Conservation (phyloP, 2,888 invertebrate genomes). For the Ganaspis brasiliensis region DNA sequence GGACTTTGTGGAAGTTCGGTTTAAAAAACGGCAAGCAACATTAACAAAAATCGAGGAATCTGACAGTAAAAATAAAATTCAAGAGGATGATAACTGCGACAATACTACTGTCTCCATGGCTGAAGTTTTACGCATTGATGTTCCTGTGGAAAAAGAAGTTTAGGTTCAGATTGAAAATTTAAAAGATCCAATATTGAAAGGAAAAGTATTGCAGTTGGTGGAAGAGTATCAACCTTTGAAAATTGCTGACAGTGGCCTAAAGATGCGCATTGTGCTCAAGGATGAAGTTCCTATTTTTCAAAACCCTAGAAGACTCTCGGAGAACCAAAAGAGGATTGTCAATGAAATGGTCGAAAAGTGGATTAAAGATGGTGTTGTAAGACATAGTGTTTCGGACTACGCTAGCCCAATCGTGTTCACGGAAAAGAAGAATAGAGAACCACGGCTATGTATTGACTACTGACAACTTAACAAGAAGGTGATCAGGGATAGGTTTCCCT, state of each 20-base stretch:
- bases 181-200: neutral
- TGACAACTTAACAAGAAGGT: constrained; percentile 58
- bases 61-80: too few species aligned
- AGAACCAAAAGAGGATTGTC: constrained; percentile 51
- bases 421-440: constrained; percentile 60
- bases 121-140: too few species aligned
- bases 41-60: too few species aligned
- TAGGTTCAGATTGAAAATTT: neutral
- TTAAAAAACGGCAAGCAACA: too few species aligned
- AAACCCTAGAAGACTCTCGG: constrained; percentile 56
- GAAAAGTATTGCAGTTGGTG: constrained; percentile 13
- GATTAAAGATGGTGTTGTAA: constrained; percentile 61
- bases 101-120: too few species aligned
- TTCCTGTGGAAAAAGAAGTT: neutral
- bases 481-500: constrained; percentile 54
- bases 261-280: constrained; percentile 54
- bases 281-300: constrained; percentile 59
- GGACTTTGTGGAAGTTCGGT: too few species aligned
- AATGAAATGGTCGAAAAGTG: constrained; percentile 59
- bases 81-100: too few species aligned
- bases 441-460: constrained; percentile 65
- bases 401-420: constrained; percentile 62
- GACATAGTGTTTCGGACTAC: constrained; percentile 60
- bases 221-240: constrained; percentile 47
- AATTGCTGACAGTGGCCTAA: constrained; percentile 36